phyloP scores from a whole-genome alignment of 2,888 invertebrate genomes.

The Himalopsyche kuldschensis region DNA sequence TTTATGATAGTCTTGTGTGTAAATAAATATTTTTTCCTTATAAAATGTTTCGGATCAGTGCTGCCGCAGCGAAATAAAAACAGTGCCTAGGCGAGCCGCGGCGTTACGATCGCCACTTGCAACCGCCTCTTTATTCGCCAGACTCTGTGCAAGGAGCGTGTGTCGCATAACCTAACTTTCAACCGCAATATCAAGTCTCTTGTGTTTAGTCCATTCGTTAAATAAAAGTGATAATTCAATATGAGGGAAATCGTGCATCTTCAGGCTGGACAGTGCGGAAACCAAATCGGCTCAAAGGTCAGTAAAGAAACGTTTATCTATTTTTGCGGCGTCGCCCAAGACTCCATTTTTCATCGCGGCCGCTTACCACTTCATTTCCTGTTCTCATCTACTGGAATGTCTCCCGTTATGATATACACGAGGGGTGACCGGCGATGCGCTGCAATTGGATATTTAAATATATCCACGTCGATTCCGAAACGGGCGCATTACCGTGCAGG shows the following conservation, averaged over 20 bases:
- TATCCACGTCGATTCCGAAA: background rate
- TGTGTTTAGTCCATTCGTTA: background rate
- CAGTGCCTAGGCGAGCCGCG: background rate
- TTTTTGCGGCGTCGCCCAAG: background rate
- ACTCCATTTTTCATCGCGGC: background rate
- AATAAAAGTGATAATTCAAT: conserved; percentile 5
- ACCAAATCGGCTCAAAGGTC: conserved; percentile 92
- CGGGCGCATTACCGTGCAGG: background rate
- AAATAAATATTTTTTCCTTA: too few species aligned
- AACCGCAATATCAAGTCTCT: background rate
- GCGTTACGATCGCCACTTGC: background rate
- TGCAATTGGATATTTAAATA: background rate
- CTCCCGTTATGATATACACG: background rate
- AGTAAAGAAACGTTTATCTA: background rate
- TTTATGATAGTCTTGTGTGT: too few species aligned
- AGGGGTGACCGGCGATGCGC: background rate
- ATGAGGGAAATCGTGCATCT: conserved; percentile 94
- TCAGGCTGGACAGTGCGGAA: conserved; percentile 89
- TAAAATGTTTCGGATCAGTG: too few species aligned
- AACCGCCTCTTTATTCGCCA: conserved; percentile 1
- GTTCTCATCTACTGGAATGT: background rate
- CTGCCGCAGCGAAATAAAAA: background rate
- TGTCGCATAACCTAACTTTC: background rate
- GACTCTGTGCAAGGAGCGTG: background rate
- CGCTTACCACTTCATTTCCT: background rate